Evolutionary conservation across 2,888 invertebrate species (phyloP).

Genomic region (Lobophora halterata): DNA sequence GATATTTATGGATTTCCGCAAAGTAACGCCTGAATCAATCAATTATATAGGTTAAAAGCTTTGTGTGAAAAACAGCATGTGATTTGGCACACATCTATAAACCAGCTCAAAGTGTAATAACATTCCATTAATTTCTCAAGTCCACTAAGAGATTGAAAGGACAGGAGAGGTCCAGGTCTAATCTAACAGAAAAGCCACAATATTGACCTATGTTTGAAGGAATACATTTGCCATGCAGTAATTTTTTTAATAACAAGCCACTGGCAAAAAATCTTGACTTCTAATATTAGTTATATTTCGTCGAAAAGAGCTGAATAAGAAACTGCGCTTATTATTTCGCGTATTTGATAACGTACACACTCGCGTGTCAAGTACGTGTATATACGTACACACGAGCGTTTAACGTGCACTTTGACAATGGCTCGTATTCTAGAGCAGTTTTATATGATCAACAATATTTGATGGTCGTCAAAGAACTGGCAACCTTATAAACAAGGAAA

Average conservation of each 20-base stretch:
- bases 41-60: no score
- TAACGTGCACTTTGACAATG: constrained; percentile 41
- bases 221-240: constrained; percentile 62
- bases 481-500: no score
- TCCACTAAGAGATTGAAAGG: constrained; percentile 14
- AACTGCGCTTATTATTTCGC: constrained; percentile 4
- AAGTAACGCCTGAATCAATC: no score
- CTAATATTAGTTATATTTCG: no score
- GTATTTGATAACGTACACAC: constrained; percentile 2
- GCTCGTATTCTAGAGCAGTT: no score
- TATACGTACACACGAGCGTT: constrained; percentile 3
- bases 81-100: constrained; percentile 11
- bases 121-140: no score
- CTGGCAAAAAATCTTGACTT: constrained; percentile 27
- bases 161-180: constrained; percentile 41
- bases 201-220: constrained; percentile 49
- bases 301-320: no score
- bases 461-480: no score
- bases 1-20: no score
- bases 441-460: no score
- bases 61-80: constrained; percentile 34
- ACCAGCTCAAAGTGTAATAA: no score
- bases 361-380: no score
- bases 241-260: constrained; percentile 50
- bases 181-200: constrained; percentile 62